Base-by-base conservation (phyloP, 2,888 invertebrate species). In the Hypsopygia costalis region DNA sequence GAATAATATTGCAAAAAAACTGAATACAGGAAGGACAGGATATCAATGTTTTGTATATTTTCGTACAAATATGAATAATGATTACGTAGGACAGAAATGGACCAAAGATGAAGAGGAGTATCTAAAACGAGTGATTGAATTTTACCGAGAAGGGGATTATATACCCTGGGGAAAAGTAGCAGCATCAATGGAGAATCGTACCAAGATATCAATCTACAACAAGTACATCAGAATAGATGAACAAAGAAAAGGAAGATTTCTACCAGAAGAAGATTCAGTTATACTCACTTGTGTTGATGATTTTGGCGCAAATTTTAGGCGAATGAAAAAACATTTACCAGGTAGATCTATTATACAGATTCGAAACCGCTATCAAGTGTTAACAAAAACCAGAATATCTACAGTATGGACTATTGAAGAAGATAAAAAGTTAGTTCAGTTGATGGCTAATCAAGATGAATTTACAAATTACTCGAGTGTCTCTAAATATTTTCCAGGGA, bases 91-190 rank as follows among this genome's bases (percentile, higher is more conserved):
- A 1, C 71, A 69, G 1, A 90, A 89, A 47, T 97, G 96, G 93
- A 88, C 91, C 0, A 62, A 74, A 7, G 90, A 91, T 33, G 97
- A 97, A 66, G 93, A 95, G 55, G 81, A 90, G 36, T 87, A 90
- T 34, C 79, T 97, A 1, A 62, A 88, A 25, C 82, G 90, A 40
- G 71, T 93, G 1, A 90, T 97, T 0, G 89, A 92, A n/a, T 80
- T 79, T 45, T 91, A 91, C 48, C 91, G 85, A 47, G 83, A 92
- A 40, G 94, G 93, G 10, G 82, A 91, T 43, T 91, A 90, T 33
- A 93, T 95, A 47, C 93, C 94, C 0, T 97, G 96, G 96, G 89
- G 91, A 1, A 91, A 91, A 62, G 91, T 95, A 5, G 86, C 91
- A 0, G 85, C 88, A 12, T 89, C 91, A 36, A 91, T 95, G 73